Base-by-base conservation (phyloP, 2,888 invertebrate species). In the Venustoraphidia nigricollis region DNA sequence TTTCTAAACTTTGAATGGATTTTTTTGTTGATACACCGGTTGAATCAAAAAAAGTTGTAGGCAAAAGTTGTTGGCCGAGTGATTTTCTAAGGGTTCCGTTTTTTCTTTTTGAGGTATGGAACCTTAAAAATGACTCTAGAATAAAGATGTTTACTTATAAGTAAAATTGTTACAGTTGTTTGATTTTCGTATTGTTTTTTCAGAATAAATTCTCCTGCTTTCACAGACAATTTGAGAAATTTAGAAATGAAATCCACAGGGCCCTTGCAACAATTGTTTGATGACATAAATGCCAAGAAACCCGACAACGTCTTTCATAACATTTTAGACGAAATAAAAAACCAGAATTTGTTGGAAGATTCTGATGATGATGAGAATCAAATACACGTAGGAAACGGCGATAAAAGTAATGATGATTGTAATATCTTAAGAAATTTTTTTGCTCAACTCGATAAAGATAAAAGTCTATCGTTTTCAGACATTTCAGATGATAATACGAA, bases 131-230 rank as follows among this genome's bases (percentile, higher is more conserved):
- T n/a, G n/a, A n/a, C n/a, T n/a, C n/a, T n/a, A n/a, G n/a, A n/a
- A n/a, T n/a, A n/a, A n/a, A n/a, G n/a, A n/a, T n/a, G n/a, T n/a
- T n/a, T n/a, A n/a, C n/a, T n/a, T n/a, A 27, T 6, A 6, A 27
- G 6, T 27, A 27, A 27, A 6, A 27, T 3, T 6, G 3, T 27
- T 27, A 27, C 6, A 6, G 27, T 27, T 3, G 27, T 27, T 27
- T 27, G 6, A 27, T 27, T 27, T 27, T 27, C 27, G 6, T 6
- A 47, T 36, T 44, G 46, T 48, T 27, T 35, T 51, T 52, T n/a
- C 49, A 59, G 58, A 52, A 53, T 58, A 17, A 55, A 59, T 52
- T 55, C 56, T 17, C 51, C 56, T 8, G 44, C 51, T n/a, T 51
- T 51, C 38, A 40, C 51, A 10, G 48, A 49, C 36, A 44, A 44